A percentile compares a stretch with the other conserved stretches of the same genome.
These are phyloP conservation scores for Plemyria rubiginata DNA, from an alignment of 2,888 invertebrate species.

Conservation along the genomic window DNA sequence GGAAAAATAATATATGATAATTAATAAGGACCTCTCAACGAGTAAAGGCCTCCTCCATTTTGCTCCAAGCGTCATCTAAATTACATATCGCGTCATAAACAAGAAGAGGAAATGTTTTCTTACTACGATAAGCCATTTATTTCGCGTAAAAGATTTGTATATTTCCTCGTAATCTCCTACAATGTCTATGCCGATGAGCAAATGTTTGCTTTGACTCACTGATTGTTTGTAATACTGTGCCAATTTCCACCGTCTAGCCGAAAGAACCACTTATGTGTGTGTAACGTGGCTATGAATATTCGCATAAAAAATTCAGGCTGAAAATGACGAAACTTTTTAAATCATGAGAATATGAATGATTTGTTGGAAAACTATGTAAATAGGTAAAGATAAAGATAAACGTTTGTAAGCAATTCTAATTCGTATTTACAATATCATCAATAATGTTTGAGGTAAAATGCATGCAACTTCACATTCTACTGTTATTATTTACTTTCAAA, in stretches of 20 bases:
- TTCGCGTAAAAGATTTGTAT: slow-evolving; percentile 4
- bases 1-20: no score
- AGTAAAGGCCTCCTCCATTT: no score
- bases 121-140: slow-evolving; percentile 12
- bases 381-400: neutral
- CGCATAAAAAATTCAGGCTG: neutral
- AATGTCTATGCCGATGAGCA: slow-evolving; percentile 29
- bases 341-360: neutral
- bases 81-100: neutral
- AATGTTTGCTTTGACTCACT: slow-evolving; percentile 32
- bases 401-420: no score
- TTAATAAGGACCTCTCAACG: no score
- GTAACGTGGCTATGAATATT: slow-evolving; percentile 6
- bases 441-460: no score
- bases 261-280: slow-evolving; percentile 1
- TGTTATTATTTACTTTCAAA: no score
- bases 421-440: no score
- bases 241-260: slow-evolving; percentile 26
- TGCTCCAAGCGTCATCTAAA: no score
- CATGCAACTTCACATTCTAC: no score
- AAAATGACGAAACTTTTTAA: neutral
- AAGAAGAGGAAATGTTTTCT: neutral
- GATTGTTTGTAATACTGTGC: slow-evolving; percentile 19
- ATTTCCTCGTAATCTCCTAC: slow-evolving; percentile 11
- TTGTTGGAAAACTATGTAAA: neutral